phyloP scores from a whole-genome alignment of 2,113 vertebrate species.

The Onychostoma macrolepis region DNA sequence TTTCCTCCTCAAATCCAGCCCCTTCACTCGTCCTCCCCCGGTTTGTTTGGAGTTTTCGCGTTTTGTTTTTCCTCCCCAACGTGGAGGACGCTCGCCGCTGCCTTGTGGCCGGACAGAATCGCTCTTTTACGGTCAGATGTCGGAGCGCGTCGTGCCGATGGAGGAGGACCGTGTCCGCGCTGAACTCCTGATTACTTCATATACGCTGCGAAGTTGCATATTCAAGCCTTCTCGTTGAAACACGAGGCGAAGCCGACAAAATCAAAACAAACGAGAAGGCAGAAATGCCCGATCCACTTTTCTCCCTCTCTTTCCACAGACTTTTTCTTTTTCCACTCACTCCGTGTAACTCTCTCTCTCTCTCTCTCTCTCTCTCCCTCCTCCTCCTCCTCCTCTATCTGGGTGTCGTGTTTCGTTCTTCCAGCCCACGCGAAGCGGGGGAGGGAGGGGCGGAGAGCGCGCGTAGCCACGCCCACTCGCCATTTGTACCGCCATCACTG shows the following conservation, averaged over 20 bases:
- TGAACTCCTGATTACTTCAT: constrained; percentile 60
- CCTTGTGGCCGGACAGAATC: not conserved
- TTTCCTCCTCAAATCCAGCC: constrained; percentile 34
- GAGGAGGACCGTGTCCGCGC: constrained; percentile 53
- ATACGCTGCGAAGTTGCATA: constrained; percentile 62
- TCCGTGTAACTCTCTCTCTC: constrained; percentile 56
- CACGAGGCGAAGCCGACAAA: constrained; percentile 49
- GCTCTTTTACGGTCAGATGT: constrained; percentile 55
- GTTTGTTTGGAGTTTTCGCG: constrained; percentile 42
- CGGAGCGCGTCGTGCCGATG: constrained; percentile 65
- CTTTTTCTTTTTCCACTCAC: constrained; percentile 77
- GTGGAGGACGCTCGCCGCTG: constrained; percentile 38
- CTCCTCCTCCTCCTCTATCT: constrained; percentile 61
- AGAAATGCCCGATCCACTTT: constrained; percentile 43
- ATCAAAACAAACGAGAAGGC: constrained; percentile 32
- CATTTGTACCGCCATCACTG: constrained; percentile 60
- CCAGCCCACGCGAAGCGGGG: constrained; percentile 76
- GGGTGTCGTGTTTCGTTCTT: constrained; percentile 81
- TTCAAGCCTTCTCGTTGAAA: constrained; percentile 64
- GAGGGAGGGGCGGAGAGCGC: constrained; percentile 61
- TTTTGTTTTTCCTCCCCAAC: constrained; percentile 37
- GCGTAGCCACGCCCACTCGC: constrained; percentile 72
- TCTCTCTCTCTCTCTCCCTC: constrained; percentile 50
- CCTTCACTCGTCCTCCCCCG: constrained; percentile 30
- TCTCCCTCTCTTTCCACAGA: constrained; percentile 62